Base-by-base conservation (phyloP, 2,113 vertebrate genomes). In the Myotis davidii region DNA sequence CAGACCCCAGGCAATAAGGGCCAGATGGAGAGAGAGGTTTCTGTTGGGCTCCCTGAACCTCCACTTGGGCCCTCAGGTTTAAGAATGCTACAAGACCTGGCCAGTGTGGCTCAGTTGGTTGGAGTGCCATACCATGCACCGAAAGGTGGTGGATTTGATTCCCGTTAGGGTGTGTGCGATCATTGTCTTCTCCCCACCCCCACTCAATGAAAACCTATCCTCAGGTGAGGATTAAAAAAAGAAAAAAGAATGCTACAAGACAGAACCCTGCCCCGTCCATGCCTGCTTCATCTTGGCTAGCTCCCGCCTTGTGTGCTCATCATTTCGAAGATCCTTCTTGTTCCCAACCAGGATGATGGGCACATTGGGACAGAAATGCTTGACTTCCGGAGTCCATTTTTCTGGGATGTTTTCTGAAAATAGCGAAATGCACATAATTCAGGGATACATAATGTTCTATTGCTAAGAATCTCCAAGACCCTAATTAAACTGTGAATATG, bases 251-350 rank as follows among this genome's bases (percentile, higher is more conserved):
- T 54, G 82, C 42, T 37, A 56, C 2, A 29, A 23, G 61, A 12
- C n/a, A 65, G 78, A 94, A 52, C 39, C 67, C 61, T 11, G 79
- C 21, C 61, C 74, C 74, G 21, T 94, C 96, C 98, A 83, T 98
- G 99, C 99, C 99, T 99, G 99, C 97, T 99, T 99, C 99, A 99
- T 99, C 98, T 99, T 99, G 97, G 99, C 99, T 95, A 99, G 99
- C 96, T 99, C 99, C 94, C 99, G 99, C 94, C 99, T 99, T 97
- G 99, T 99, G 98, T 99, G 99, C 96, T 99, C 99, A 45, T 99
- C 99, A 18, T 99, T 99, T 85, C 99, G 99, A 98, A 99, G 98
- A 96, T 99, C 99, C 98, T 99, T 99, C 98, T 99, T 99, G 98
- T 99, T 99, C 97, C 99, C 99, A 98, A 99, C 99, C 96, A 99